Conservation (phyloP, 2,797 vertebrate species). For the Crypturellus tataupa region DNA sequence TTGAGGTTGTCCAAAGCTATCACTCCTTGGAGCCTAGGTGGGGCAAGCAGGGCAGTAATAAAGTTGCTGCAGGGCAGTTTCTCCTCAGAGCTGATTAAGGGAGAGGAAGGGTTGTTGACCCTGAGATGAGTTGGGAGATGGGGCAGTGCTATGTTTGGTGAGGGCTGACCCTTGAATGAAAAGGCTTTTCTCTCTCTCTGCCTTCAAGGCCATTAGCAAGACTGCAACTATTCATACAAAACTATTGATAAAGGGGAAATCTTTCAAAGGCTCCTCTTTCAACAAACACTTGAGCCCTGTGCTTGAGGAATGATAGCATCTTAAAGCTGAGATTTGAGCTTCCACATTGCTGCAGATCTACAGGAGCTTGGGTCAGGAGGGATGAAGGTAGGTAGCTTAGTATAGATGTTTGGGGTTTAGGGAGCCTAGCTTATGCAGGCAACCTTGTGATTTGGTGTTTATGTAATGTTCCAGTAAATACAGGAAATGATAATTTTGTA, state of each 20-base stretch:
- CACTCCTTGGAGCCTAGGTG: not conserved
- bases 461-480: not conserved
- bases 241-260: not conserved
- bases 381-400: not conserved
- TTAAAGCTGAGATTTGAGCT: not conserved
- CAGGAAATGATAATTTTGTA: not conserved
- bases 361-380: not conserved
- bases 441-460: not conserved
- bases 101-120: slow-evolving; percentile 12
- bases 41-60: not conserved
- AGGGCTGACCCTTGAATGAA: not conserved
- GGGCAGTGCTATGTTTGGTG: slow-evolving; percentile 24
- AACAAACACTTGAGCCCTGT: not conserved
- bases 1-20: not conserved
- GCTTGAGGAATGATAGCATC: not conserved
- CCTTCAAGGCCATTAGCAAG: slow-evolving; percentile 21
- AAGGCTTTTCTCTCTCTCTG: not conserved
- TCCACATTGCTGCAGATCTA: not conserved
- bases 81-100: not conserved
- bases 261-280: slow-evolving; percentile 22
- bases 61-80: not conserved
- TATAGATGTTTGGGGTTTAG: not conserved
- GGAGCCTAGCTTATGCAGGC: not conserved
- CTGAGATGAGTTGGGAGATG: not conserved
- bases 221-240: not conserved